Evolutionary conservation across 30 jellyfish, hydroid and myxozoan species (phyloP).

Genomic region (Aurelia aurita complex sp. Pacific): DNA sequence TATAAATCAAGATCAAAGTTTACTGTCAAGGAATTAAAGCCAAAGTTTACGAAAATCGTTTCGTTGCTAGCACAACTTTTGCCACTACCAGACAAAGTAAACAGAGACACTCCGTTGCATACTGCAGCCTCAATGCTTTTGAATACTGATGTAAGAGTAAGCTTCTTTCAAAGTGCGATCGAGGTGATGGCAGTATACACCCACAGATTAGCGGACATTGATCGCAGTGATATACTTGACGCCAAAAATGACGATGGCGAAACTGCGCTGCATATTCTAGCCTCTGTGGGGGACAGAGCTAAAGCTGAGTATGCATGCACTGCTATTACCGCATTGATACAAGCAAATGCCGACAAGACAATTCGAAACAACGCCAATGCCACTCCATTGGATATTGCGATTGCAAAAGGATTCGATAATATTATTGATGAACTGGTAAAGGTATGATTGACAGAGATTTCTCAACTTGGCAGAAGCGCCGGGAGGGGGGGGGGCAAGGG

Average conservation of each 20-base stretch:
- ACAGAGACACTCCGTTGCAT: conserved; percentile 90
- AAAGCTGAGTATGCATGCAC: conserved; percentile 92
- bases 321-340: conserved; percentile 80
- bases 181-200: conserved; percentile 90
- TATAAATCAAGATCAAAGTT: conserved; percentile 88
- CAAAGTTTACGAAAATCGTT: conserved; percentile 85
- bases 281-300: conserved; percentile 77
- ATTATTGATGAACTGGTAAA: conserved; percentile 95
- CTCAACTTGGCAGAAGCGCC: no score
- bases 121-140: conserved; percentile 92
- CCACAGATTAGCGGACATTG: conserved; percentile 70
- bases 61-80: conserved; percentile 63
- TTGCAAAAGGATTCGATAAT: conserved; percentile 80
- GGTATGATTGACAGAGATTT: conserved; percentile 39
- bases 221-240: conserved; percentile 74
- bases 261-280: conserved; percentile 91
- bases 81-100: conserved; percentile 70
- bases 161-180: conserved; percentile 84
- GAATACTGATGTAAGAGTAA: conserved; percentile 84
- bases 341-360: conserved; percentile 93
- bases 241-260: conserved; percentile 90
- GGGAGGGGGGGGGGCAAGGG: no score
- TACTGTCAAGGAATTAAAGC: conserved; percentile 90
- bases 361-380: conserved; percentile 67
- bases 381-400: conserved; percentile 96